Evolutionary conservation across 2,888 invertebrate genomes (phyloP).

Genomic region (Hypselothyrea guttata): DNA sequence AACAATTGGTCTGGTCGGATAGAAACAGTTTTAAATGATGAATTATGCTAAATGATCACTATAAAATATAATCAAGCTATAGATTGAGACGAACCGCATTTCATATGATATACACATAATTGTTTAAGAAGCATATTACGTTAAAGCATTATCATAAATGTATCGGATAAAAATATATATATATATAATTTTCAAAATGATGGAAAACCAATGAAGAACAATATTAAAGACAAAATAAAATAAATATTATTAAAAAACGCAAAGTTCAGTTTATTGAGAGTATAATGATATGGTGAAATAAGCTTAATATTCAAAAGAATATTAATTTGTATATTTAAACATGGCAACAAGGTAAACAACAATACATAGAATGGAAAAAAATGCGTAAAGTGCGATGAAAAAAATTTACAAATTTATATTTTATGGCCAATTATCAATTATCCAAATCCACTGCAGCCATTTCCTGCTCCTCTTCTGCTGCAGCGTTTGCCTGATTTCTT

Average conservation of each 20-base stretch:
- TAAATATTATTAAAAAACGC: slow-evolving; percentile 33
- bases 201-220: slow-evolving; percentile 49
- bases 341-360: too few relatives aligned
- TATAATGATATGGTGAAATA: too few relatives aligned
- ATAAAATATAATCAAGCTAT: slow-evolving; percentile 46
- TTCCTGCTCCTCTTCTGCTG: slow-evolving; percentile 7
- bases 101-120: slow-evolving; percentile 37
- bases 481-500: slow-evolving; percentile 14
- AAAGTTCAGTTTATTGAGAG: too few relatives aligned
- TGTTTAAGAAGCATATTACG: slow-evolving; percentile 58
- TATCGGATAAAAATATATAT: slow-evolving; percentile 27
- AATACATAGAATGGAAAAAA: too few relatives aligned
- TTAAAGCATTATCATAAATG: slow-evolving; percentile 55
- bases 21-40: slow-evolving; percentile 60
- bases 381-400: too few relatives aligned
- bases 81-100: slow-evolving; percentile 46
- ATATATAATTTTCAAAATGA: slow-evolving; percentile 57
- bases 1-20: slow-evolving; percentile 61
- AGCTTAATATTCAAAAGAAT: too few relatives aligned
- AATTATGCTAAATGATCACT: slow-evolving; percentile 26
- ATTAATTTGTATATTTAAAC: too few relatives aligned
- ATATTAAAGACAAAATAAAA: slow-evolving; percentile 57
- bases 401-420: too few relatives aligned
- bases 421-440: too few relatives aligned
- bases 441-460: too few relatives aligned